Base-by-base conservation (phyloP, 2,113 vertebrate species). In the Vulpes ferrilata region DNA sequence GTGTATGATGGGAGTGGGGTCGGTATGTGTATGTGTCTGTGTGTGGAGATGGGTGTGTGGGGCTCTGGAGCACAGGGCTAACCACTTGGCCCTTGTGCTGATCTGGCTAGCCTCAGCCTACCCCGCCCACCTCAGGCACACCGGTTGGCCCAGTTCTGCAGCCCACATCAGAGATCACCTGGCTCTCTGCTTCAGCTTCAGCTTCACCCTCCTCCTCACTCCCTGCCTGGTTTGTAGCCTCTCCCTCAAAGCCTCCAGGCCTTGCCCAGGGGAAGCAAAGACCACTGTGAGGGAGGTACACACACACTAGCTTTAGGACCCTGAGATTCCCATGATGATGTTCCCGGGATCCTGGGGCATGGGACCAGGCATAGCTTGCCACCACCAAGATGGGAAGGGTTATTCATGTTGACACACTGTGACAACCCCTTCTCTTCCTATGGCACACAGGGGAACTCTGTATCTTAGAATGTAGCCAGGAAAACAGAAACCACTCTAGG, bases 401-500 rank as follows among this genome's bases (percentile, higher is more conserved):
- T 80, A 35, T 82, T 82, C n/a, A 65, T 71, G 11, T 38, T 20
- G 43, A 90, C 35, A 48, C 17, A 62, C 55, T 3, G 7, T 3
- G 12, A 73, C 32, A 69, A 32, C 57, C 65, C 53, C 35, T 55
- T 20, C 27, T 80, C 71, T 81, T 62, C 78, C 27, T 11, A n/a
- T 4, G 62, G 67, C 57, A 71, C 30, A 48, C 16, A 87, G 67
- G 74, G 20, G 2, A 57, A 48, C 57, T 92, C 16, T 84, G 55
- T 95, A n/a, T 85, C 13, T 90, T 32, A 53, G 86, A 27, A 65
- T 81, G 35, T 62, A 71, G 62, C 38, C 19, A 96, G 86, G 32
- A 81, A 79, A 95, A 95, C 57, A 80, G 64, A 90, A 84, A 86
- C 23, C 30, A 88, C 23, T 30, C 17, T 73, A 92, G 51, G 53